Evolutionary conservation across 1,140 invertebrate species (phyloP), one percentile per base, ranked within the genome.

Genomic region (Heliothis subflexa): DNA sequence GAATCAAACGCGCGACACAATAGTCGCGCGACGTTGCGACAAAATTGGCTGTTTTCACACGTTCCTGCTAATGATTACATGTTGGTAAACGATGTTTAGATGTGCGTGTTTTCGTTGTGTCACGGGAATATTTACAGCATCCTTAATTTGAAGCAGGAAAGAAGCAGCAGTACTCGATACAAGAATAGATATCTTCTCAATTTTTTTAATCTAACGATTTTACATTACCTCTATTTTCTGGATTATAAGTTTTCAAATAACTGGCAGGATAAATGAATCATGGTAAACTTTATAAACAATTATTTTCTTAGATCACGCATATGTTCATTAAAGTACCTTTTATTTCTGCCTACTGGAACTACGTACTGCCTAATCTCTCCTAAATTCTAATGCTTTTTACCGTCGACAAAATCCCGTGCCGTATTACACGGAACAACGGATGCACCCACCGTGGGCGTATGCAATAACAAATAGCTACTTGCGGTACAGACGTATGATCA

Each of bases 31-130:
- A 59, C 71, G 50, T 55, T 68, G 74, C 83, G 25, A 85, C 85
- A 84, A 88, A 90, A 91, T 91, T 91, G 87, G 62, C 83, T 85
- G 87, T 89, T 90, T 91, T 91, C 90, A 89, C 90, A 90, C 89
- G 82, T 78, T 64, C 54, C 57, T 45, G 66, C 76, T 81, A 81
- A 82, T 87, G 79, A 88, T 88, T 88, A 86, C 83, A 82, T 82
- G 80, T 82, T 80, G 84, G 80, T 78, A 80, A 81, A 73, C 66
- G 73, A 54, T 80, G 77, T 79, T 82, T 52, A 77, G 61, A 18
- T 18, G 33, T 9, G 80, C 68, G 55, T 11, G 81, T 52, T 78
- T 83, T 13, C 87, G 81, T 85, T 89, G 81, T 80, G 57, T 7
- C 45, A 73, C 78, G 79, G n/a, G 64, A 50, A n/a, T 40, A 7